A percentile compares a stretch with the other conserved stretches of the same genome.
Evolutionary conservation across 2,797 vertebrate genomes (phyloP).

Genomic region (Cirrhinus mrigala): DNA sequence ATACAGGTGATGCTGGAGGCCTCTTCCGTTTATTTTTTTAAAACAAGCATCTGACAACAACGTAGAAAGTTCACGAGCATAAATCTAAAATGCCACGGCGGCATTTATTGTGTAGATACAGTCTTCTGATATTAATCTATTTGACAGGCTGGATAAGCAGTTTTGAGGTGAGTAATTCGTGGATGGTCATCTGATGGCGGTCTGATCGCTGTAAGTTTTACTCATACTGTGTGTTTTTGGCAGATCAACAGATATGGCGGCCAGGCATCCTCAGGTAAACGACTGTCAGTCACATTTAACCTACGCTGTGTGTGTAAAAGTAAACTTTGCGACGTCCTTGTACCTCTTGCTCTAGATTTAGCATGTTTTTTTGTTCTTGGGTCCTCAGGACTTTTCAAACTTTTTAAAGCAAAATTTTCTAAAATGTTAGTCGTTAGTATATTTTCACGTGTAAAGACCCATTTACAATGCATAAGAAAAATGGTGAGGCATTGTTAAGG

Average conservation of each 20-base stretch:
- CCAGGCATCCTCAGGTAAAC: conserved; percentile 67
- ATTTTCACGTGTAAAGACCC: not conserved
- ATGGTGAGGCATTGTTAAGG: not conserved
- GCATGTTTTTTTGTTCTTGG: not conserved
- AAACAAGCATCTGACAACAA: not conserved
- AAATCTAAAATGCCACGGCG: conserved; percentile 18
- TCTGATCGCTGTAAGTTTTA: not conserved
- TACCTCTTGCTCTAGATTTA: too few species aligned
- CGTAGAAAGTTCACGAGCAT: not conserved
- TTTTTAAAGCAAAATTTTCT: not conserved
- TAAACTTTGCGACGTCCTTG: too few species aligned
- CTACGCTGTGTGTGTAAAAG: not conserved
- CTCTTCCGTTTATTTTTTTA: not conserved
- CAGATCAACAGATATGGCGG: conserved; percentile 61
- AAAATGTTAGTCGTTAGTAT: not conserved
- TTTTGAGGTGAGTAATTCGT: conserved; percentile 32
- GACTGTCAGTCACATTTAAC: not conserved
- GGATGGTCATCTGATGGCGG: not conserved
- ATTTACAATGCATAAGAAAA: not conserved
- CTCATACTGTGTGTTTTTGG: conserved; percentile 17
- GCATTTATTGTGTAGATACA: not conserved
- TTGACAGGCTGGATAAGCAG: not conserved
- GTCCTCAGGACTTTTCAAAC: not conserved
- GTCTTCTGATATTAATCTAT: conserved; percentile 23
- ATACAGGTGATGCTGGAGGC: not conserved